Base-by-base conservation (phyloP, 2,113 vertebrate species). In the Ochotona princeps region DNA sequence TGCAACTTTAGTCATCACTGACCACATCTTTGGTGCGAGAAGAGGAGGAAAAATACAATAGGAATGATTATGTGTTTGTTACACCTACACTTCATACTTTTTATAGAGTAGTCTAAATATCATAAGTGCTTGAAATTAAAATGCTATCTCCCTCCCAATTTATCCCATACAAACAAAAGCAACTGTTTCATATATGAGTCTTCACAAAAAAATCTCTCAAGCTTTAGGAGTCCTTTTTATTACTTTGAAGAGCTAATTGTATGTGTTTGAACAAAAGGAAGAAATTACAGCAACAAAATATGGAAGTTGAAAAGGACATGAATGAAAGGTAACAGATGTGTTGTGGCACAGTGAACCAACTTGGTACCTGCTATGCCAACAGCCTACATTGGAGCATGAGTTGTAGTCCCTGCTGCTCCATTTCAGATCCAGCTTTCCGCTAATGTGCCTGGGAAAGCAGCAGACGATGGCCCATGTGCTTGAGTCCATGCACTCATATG, bases 141-240 rank as follows among this genome's bases (percentile, higher is more conserved):
- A 69, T 38, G 13, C 17, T 61, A 89, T 61, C 95, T 87, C 76
- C 54, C 57, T 78, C 47, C 25, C 74, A 93, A 84, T 76, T 44
- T 63, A 63, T 70, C 66, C 75, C n/a, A 78, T 49, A 74, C n/a
- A 91, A 63, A 73, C 69, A 81, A 86, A 95, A 93, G 20, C 8
- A 82, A 82, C 44, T 63, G 26, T 2, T 60, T 78, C 23, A 13
- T 66, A 66, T 80, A 44, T 63, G 67, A 81, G 18, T 32, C 47
- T 94, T 92, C 84, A 93, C 26, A 91, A 44, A 44, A 57, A 94
- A 80, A 7, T 66, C 6, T 84, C 25, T 83, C 28, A 2, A 76
- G 9, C 74, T 89, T 28, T 28, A 87, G 11, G 73, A 65, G 20
- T 44, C 26, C 47, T 86, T 66, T 60, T 73, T n/a, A 90, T 67